These are phyloP conservation scores for Scaptomyza pallida DNA, from an alignment of 1,140 invertebrate species.

Conservation along the genomic window DNA sequence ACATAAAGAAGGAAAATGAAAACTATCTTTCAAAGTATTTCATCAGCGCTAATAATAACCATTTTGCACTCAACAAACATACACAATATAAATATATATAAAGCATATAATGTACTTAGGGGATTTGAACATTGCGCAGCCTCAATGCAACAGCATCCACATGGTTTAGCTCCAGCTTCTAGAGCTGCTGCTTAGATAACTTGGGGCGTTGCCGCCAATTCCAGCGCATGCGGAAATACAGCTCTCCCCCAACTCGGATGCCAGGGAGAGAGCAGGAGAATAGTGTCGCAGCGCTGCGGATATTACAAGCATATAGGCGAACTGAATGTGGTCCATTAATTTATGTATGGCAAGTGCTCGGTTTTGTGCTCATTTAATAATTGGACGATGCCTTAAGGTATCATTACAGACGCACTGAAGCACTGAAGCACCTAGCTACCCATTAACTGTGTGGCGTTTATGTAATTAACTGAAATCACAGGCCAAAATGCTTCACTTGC, in stretches of 20 bases:
- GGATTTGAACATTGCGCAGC: constrained; percentile 52
- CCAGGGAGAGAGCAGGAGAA: constrained; percentile 45
- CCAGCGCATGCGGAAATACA: constrained; percentile 42
- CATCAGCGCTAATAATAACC: constrained; percentile 50
- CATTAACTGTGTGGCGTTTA: constrained; percentile 64
- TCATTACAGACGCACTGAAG: constrained; percentile 66
- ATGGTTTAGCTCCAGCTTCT: constrained; percentile 55
- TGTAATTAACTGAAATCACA: constrained; percentile 68
- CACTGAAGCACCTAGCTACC: constrained; percentile 47
- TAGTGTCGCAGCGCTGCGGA: constrained; percentile 35
- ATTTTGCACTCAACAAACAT: constrained; percentile 31
- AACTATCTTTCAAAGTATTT: constrained; percentile 33
- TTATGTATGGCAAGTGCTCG: constrained; percentile 77
- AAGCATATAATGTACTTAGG: not conserved
- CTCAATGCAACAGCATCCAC: constrained; percentile 39
- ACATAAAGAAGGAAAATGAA: constrained; percentile 19
- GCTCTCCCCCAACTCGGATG: not conserved
- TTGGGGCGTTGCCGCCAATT: constrained; percentile 55
- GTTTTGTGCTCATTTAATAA: constrained; percentile 80
- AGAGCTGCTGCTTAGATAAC: constrained; percentile 41
- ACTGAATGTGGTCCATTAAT: constrained; percentile 55
- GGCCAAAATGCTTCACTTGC: not conserved
- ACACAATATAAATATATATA: constrained; percentile 7
- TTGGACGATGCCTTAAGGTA: constrained; percentile 77
- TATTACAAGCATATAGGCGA: constrained; percentile 17